Percentiles rank a stretch among this genome's conserved stretches.
phyloP scores from a whole-genome alignment of 2,888 invertebrate genomes.

The Rhyacophila evoluta region DNA sequence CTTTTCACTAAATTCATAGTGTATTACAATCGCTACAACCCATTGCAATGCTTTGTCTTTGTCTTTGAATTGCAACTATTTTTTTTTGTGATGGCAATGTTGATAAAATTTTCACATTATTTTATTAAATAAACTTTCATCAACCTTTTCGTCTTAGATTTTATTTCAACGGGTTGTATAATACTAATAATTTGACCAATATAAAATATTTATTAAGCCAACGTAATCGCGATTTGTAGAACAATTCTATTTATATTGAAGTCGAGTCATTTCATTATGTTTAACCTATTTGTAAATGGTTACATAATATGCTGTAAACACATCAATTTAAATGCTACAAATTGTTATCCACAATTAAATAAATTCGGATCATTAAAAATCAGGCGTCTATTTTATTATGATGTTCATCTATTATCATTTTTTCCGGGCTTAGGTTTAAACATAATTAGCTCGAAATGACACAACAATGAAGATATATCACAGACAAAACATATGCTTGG shows the following conservation, averaged over 20 bases:
- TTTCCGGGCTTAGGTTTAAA: background rate
- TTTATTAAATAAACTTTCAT: too few relatives aligned
- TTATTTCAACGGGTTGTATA: too few relatives aligned
- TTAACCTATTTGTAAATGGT: background rate
- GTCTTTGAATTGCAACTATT: too few relatives aligned
- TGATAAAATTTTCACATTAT: too few relatives aligned
- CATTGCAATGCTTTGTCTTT: too few relatives aligned
- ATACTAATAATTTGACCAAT: too few relatives aligned
- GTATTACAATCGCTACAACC: too few relatives aligned
- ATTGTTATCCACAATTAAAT: background rate
- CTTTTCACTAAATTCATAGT: background rate
- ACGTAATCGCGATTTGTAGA: background rate
- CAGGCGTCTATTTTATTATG: background rate
- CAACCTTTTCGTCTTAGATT: too few relatives aligned
- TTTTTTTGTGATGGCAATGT: too few relatives aligned
- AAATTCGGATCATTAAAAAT: background rate
- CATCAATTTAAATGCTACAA: slow-evolving; percentile 2
- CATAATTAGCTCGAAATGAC: background rate
- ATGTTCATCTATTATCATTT: background rate
- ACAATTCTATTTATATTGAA: background rate
- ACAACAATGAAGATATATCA: slow-evolving; percentile 17
- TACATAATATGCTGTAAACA: background rate
- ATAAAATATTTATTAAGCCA: too few relatives aligned
- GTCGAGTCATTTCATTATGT: background rate
- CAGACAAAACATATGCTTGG: background rate